These are phyloP conservation scores for Cyphomyrmex costatus DNA, from an alignment of 1,140 invertebrate species.

Conservation along the genomic window DNA sequence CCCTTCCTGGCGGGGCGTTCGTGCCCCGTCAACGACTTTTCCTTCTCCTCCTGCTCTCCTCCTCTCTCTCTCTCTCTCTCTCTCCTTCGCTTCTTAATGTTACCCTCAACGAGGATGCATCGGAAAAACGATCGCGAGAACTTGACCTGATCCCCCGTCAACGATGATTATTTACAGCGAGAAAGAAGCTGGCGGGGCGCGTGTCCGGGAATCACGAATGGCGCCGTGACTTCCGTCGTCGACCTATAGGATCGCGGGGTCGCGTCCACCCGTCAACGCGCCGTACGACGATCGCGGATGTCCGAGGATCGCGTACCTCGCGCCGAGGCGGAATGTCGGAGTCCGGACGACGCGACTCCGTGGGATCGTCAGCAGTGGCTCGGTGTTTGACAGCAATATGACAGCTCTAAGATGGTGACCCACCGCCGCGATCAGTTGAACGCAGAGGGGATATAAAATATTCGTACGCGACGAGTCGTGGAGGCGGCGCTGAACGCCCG, in stretches of 20 bases:
- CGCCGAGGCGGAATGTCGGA: not conserved
- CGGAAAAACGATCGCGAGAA: not conserved
- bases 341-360: conserved; percentile 1
- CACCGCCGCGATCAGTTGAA: conserved; percentile 17
- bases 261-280: not conserved
- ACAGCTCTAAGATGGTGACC: conserved; percentile 80
- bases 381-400: conserved; percentile 79
- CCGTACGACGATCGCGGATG: not conserved
- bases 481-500: not conserved
- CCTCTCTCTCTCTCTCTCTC: not conserved
- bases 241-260: not conserved
- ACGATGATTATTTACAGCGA: conserved; percentile 21
- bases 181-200: not conserved
- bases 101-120: not conserved
- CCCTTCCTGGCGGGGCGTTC: not conserved
- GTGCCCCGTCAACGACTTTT: not conserved
- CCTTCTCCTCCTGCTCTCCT: not conserved
- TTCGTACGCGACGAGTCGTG: not conserved
- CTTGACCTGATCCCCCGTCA: not conserved
- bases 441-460: not conserved
- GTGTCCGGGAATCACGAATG: not conserved
- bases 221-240: not conserved
- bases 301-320: too few species aligned
- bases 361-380: conserved; percentile 42
- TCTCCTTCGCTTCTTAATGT: not conserved